Evolutionary conservation across 2,797 vertebrate species (phyloP).

Genomic region (Falco cherrug): DNA sequence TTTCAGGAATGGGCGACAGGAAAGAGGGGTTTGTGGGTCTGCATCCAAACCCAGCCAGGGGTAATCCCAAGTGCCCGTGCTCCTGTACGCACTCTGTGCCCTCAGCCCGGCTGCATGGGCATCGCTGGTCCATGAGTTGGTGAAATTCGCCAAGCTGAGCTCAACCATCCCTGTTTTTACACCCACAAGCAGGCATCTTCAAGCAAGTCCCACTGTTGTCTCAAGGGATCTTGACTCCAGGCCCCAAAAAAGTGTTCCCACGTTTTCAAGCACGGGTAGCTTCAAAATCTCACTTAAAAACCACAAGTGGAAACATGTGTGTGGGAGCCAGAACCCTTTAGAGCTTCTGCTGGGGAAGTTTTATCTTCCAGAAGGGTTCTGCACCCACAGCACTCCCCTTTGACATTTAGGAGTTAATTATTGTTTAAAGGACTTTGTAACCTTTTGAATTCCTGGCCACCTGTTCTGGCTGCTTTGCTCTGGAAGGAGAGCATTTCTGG

Average conservation of each 20-base stretch:
- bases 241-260: neutral
- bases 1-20: neutral
- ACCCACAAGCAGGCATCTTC: neutral
- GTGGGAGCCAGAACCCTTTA: neutral
- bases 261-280: neutral
- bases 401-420: neutral
- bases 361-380: neutral
- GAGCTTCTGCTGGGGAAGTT: neutral
- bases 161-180: neutral
- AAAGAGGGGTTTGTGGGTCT: neutral
- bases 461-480: neutral
- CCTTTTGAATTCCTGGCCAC: neutral
- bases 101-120: neutral
- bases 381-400: neutral
- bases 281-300: neutral
- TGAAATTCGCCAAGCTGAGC: slow-evolving; percentile 2
- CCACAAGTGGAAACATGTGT: neutral
- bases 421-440: neutral
- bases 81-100: neutral
- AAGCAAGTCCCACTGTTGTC: neutral
- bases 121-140: fast-evolving
- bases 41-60: neutral
- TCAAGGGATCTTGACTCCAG: neutral
- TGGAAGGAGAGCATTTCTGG: neutral
- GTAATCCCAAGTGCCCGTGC: neutral